A percentile compares a stretch with the other conserved stretches of the same genome.
These are phyloP conservation scores for Rana temporaria DNA, from an alignment of 2,113 vertebrate genomes.

Conservation along the genomic window DNA sequence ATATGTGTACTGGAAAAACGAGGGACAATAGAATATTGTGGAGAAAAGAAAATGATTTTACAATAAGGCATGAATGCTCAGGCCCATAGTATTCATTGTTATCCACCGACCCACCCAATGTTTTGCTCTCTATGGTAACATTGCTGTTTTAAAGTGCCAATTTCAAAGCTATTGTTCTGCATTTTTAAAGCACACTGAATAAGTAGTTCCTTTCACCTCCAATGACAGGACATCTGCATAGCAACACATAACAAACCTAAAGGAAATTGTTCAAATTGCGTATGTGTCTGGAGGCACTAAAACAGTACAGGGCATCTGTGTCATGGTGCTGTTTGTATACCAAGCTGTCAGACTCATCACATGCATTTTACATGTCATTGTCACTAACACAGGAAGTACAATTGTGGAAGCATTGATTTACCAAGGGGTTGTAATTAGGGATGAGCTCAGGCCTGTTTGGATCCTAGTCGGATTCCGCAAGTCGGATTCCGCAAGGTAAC, in stretches of 20 bases:
- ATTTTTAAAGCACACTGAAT: conserved; percentile 4
- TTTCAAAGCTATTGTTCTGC: conserved; percentile 24
- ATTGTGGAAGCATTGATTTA: too few relatives aligned
- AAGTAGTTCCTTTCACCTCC: background rate
- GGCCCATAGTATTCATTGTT: background rate
- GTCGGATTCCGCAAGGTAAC: too few relatives aligned
- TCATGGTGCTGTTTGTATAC: too few relatives aligned
- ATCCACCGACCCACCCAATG: background rate
- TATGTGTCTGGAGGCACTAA: background rate
- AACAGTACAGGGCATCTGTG: too few relatives aligned
- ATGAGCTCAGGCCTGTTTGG: too few relatives aligned
- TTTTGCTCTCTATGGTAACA: conserved; percentile 37
- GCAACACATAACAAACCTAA: conserved; percentile 17
- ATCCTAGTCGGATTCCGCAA: too few relatives aligned
- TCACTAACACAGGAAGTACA: too few relatives aligned
- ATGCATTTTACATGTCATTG: too few relatives aligned
- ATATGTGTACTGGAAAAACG: background rate
- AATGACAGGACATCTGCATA: conserved; percentile 5
- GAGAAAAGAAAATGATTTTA: background rate
- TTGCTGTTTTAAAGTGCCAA: background rate
- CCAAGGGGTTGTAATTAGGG: too few relatives aligned
- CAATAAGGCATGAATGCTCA: background rate
- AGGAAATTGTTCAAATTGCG: background rate
- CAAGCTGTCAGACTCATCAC: too few relatives aligned
- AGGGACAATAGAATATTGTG: background rate